Percentiles rank a stretch among this genome's conserved stretches.
Evolutionary conservation across 2,797 vertebrate species (phyloP).

Genomic region (Fratercula arctica): DNA sequence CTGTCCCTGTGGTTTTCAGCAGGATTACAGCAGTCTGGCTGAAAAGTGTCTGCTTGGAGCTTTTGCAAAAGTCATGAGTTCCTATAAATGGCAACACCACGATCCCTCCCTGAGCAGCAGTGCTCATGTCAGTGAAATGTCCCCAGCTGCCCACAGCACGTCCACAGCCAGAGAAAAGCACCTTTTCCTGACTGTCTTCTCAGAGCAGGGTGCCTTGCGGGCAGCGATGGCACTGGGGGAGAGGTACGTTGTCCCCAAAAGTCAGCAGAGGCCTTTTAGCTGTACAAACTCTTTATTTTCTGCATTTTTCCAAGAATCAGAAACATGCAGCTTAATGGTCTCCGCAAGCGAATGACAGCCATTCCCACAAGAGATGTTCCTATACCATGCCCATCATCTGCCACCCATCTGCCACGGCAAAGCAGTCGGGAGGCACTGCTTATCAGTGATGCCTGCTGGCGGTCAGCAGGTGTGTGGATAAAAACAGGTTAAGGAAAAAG

Average conservation of each 20-base stretch:
- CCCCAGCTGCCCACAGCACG: not conserved
- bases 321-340: not conserved
- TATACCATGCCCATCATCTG: not conserved
- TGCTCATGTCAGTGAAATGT: not conserved
- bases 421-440: not conserved
- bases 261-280: not conserved
- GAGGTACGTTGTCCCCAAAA: not conserved
- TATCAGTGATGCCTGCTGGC: not conserved
- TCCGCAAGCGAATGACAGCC: not conserved
- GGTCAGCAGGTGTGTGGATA: not conserved
- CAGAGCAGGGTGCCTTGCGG: not conserved
- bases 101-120: not conserved
- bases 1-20: not conserved
- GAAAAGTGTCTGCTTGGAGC: not conserved
- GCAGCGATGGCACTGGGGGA: not conserved
- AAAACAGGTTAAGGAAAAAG: not conserved
- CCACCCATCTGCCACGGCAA: not conserved
- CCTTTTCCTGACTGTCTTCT: not conserved
- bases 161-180: not conserved
- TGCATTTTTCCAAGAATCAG: not conserved
- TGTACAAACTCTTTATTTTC: not conserved
- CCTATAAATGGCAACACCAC: not conserved
- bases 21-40: not conserved
- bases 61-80: constrained; percentile 3
- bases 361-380: not conserved